phyloP scores from a whole-genome alignment of 2,797 vertebrate species.

The Onychomys torridus region DNA sequence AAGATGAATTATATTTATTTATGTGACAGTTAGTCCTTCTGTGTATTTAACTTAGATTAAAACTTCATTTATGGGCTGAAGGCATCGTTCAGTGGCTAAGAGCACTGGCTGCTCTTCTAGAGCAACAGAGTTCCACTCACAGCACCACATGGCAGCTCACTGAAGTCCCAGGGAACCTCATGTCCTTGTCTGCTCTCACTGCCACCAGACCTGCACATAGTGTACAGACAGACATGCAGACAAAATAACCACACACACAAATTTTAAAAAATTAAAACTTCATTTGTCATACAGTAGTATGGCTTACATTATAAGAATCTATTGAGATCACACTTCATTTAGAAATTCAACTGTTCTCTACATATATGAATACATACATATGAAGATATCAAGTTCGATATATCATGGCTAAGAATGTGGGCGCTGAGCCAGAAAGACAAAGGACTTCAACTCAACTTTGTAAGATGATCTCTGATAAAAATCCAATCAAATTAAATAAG shows the following conservation, averaged over 20 bases:
- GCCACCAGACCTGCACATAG: not conserved
- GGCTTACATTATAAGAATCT: not conserved
- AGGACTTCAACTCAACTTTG: not conserved
- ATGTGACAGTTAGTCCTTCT: not conserved
- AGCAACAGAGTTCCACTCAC: not conserved
- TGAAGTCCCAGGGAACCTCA: not conserved
- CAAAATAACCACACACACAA: not conserved
- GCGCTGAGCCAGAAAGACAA: not conserved
- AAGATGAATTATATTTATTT: not conserved
- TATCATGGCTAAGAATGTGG: not conserved
- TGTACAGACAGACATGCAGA: not conserved
- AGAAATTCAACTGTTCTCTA: not conserved
- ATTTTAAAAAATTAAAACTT: not conserved
- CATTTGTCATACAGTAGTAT: not conserved
- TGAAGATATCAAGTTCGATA: not conserved
- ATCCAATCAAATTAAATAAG: not conserved
- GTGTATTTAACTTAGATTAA: constrained; percentile 15
- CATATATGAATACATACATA: not conserved
- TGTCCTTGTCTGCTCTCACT: not conserved
- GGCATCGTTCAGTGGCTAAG: not conserved
- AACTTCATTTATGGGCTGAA: not conserved
- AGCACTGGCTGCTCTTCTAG: not conserved
- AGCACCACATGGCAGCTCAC: not conserved
- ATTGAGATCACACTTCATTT: constrained; percentile 26
- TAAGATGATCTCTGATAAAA: constrained; percentile 25